Evolutionary conservation across 2,888 invertebrate species (phyloP).

Genomic region (Drosophila birchii): DNA sequence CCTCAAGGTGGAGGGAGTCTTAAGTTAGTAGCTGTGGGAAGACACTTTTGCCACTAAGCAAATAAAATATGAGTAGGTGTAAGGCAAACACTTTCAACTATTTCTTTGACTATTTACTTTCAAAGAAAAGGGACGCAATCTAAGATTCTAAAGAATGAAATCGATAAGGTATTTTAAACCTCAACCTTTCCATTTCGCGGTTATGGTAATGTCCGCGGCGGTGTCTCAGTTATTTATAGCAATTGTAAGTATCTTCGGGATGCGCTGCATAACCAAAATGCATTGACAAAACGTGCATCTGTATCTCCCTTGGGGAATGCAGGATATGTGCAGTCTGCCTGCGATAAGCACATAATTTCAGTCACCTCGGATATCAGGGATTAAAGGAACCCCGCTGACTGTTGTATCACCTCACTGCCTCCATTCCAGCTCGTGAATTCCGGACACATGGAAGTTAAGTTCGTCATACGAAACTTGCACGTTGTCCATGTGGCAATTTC

Average conservation of each 20-base stretch:
- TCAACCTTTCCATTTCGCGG: constrained; percentile 15
- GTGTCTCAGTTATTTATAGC: constrained; percentile 31
- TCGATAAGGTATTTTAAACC: constrained; percentile 17
- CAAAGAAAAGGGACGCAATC: neutral
- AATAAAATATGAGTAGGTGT: constrained; percentile 3
- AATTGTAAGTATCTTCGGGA: constrained; percentile 6
- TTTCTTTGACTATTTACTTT: neutral
- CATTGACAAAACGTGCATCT: constrained; percentile 42
- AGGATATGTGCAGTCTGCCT: neutral
- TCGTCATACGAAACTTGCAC: constrained; percentile 11
- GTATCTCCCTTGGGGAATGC: neutral
- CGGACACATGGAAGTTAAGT: neutral
- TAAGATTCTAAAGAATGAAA: neutral
- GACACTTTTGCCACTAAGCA: neutral
- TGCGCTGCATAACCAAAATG: constrained; percentile 41
- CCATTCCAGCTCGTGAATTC: constrained; percentile 7
- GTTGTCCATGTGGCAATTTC: constrained; percentile 18
- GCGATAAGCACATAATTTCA: constrained; percentile 15
- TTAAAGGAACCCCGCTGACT: constrained; percentile 1
- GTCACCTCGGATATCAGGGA: neutral
- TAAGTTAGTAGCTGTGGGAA: neutral
- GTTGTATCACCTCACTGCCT: neutral
- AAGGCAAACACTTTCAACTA: neutral
- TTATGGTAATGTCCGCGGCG: constrained; percentile 26
- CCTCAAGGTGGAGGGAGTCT: neutral